Evolutionary conservation across 2,888 invertebrate genomes (phyloP).

Genomic region (Pyrgus malvae): DNA sequence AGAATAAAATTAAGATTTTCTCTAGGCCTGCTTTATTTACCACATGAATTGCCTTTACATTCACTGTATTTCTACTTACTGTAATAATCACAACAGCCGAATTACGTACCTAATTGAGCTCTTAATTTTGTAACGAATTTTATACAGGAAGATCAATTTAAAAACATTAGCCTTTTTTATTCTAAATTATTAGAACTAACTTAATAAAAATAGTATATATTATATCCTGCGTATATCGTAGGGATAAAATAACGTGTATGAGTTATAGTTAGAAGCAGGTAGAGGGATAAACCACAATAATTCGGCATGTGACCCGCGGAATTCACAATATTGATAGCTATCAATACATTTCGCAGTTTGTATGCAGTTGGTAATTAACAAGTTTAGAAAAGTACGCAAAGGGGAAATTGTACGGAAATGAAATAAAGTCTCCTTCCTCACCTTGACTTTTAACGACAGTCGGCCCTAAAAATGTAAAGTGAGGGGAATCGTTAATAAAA

Average conservation of each 20-base stretch:
- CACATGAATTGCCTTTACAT: no score
- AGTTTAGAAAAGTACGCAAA: slow-evolving; percentile 1
- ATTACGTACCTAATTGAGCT: no score
- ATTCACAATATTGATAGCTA: slow-evolving; percentile 19
- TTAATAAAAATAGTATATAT: no score
- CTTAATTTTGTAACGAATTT: no score
- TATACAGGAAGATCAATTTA: no score
- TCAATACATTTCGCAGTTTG: slow-evolving; percentile 1
- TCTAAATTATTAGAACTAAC: no score
- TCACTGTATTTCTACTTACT: no score
- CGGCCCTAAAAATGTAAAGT: slow-evolving; percentile 67
- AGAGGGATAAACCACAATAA: slow-evolving; percentile 23
- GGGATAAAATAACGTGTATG: background rate
- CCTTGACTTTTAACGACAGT: slow-evolving; percentile 57
- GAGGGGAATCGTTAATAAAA: slow-evolving; percentile 80
- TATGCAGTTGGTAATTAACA: slow-evolving; percentile 11
- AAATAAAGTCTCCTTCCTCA: slow-evolving; percentile 54
- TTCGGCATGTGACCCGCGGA: slow-evolving; percentile 19
- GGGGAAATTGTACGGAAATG: slow-evolving; percentile 10
- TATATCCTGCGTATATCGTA: background rate
- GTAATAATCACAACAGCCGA: no score
- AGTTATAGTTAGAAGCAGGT: background rate
- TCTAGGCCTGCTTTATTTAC: no score
- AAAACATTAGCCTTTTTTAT: no score
- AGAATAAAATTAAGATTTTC: no score